Evolutionary conservation across 1,140 invertebrate genomes (phyloP), one percentile per base, ranked within the genome.

Genomic region (Aphelinus certus): DNA sequence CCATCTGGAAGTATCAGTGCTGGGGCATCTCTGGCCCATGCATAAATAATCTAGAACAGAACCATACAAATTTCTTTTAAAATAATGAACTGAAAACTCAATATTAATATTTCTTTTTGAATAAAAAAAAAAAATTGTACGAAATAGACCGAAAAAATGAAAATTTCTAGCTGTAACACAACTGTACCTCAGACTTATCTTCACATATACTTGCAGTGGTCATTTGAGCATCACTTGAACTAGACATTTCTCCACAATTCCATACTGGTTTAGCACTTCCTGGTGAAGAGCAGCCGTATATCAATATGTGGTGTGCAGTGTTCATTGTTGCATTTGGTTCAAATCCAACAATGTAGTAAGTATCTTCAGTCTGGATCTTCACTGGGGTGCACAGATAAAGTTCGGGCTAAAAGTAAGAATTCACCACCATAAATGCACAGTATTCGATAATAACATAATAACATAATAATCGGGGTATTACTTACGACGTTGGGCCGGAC

Each of bases 21-120:
- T 3, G 97, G 96, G 1, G 98, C 98, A 87, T 99, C 96, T 82
- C 95, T 90, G 2, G 97, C 98, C 98, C 98, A 99, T 0, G 97
- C 97, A 88, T 98, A 99, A 42, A 99, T 90, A 76, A 99, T 95
- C 92, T 97, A 79, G 48, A 73, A 68, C 43, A 10, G 26, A 26
- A 26, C 26, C 26, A 26, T 26, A 26, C 26, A 26, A 26, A 26
- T 26, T 26, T 26, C 26, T 26, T 26, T 26, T 26, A 26, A 26
- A 26, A 26, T 26, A 26, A 26, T 26, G 26, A 26, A 26, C 26
- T 26, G 26, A 26, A 26, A 26, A 26, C 26, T 26, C 26, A 26
- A 26, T 26, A 26, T 62, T 55, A 53, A 62, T 51, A 60, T n/a
- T 49, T 60, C 10, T 42, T 56, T 56, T 43, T 58, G n/a, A 71